A percentile compares a stretch with the other conserved stretches of the same genome.
These are phyloP conservation scores for Lagocephalus sceleratus DNA, from an alignment of 2,797 vertebrate species.

Conservation along the genomic window DNA sequence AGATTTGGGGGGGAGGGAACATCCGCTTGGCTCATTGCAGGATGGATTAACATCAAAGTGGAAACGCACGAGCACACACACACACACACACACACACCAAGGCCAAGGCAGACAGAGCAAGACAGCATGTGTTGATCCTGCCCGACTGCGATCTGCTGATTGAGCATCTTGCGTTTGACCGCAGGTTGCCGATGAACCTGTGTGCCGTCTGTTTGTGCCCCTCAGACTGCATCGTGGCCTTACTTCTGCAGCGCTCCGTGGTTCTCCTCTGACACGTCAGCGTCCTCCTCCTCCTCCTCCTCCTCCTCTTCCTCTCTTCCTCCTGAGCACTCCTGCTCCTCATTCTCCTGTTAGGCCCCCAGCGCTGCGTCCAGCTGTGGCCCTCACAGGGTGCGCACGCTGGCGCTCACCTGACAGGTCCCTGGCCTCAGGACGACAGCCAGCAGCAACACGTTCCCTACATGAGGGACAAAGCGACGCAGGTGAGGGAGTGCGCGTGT, in stretches of 20 bases:
- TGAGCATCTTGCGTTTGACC: constrained; percentile 1
- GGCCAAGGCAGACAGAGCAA: constrained; percentile 29
- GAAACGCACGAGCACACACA: constrained; percentile 19
- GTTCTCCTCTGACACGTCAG: constrained; percentile 18
- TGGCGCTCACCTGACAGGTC: constrained; percentile 88
- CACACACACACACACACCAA: constrained; percentile 7
- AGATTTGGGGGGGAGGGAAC: constrained; percentile 21
- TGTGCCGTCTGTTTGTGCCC: constrained; percentile 33
- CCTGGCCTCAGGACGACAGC: constrained; percentile 93
- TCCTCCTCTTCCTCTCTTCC: constrained; percentile 43
- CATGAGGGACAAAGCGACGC: constrained; percentile 98
- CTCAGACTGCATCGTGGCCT: constrained; percentile 54
- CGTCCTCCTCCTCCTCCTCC: constrained; percentile 27
- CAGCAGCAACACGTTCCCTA: constrained; percentile 84
- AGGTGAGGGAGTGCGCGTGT: constrained; percentile 74
- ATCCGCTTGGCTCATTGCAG: constrained; percentile 34
- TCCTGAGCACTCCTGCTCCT: constrained; percentile 64
- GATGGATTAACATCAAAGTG: constrained; percentile 60
- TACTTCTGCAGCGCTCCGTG: constrained; percentile 32
- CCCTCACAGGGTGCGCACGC: constrained; percentile 87
- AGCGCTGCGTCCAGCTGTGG: constrained; percentile 81
- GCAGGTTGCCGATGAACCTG: constrained; percentile 30
- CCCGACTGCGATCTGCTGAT: constrained; percentile 35
- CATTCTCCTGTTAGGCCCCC: constrained; percentile 66
- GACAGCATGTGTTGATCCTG: neutral